A percentile compares a stretch with the other conserved stretches of the same genome.
Evolutionary conservation across 2,888 invertebrate genomes (phyloP).

Genomic region (Acanthopleura granulata): DNA sequence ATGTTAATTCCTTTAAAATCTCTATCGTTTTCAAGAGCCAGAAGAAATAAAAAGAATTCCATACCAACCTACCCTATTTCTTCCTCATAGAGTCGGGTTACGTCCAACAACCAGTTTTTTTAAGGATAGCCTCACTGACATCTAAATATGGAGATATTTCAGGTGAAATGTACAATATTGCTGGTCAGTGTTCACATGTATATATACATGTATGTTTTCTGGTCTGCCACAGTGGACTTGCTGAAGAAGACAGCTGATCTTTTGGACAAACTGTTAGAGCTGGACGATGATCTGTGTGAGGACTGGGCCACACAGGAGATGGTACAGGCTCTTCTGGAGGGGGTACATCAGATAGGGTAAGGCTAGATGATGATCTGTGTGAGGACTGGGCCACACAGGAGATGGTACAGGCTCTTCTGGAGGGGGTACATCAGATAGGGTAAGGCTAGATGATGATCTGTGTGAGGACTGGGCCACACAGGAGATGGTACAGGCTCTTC

Average conservation of each 20-base stretch:
- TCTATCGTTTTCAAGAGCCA: too few relatives aligned
- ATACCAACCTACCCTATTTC: too few relatives aligned
- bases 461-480: constrained; percentile 57
- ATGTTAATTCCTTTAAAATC: too few relatives aligned
- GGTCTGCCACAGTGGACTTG: constrained; percentile 57
- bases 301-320: constrained; percentile 56
- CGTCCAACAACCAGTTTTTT: too few relatives aligned
- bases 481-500: constrained; percentile 49
- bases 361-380: constrained; percentile 51
- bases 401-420: constrained; percentile 53
- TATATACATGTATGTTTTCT: too few relatives aligned
- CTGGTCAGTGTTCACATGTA: too few relatives aligned
- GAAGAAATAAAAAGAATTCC: too few relatives aligned
- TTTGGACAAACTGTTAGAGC: constrained; percentile 55
- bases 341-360: constrained; percentile 61
- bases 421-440: constrained; percentile 62
- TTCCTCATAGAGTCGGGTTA: too few relatives aligned
- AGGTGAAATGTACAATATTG: too few relatives aligned
- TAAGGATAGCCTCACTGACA: too few relatives aligned
- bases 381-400: constrained; percentile 54
- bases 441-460: constrained; percentile 56
- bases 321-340: constrained; percentile 55
- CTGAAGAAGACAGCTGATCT: constrained; percentile 59
- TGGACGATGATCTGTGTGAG: constrained; percentile 56
- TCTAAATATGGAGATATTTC: too few relatives aligned